Evolutionary conservation across 2,113 vertebrate genomes (phyloP).

Genomic region (Furnarius figulus): DNA sequence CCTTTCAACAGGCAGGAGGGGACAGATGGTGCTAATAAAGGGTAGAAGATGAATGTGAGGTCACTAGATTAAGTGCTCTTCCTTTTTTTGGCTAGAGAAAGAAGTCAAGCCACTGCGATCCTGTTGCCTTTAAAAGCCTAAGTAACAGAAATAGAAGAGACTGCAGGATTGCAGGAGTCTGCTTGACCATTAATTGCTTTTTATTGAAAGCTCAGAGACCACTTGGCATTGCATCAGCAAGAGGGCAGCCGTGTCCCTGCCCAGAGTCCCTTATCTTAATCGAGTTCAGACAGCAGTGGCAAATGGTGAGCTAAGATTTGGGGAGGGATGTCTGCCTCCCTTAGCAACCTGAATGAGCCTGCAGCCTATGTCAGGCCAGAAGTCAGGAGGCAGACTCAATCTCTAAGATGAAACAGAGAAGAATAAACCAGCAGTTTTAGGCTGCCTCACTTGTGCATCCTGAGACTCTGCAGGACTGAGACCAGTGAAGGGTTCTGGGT

Average conservation of each 20-base stretch:
- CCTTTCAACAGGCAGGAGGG: constrained; percentile 4
- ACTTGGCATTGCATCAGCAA: background rate
- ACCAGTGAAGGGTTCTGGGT: background rate
- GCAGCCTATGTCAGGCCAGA: background rate
- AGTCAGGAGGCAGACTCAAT: background rate
- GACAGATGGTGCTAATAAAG: constrained; percentile 16
- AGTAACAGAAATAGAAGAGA: constrained; percentile 37
- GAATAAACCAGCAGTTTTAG: background rate
- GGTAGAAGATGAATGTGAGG: constrained; percentile 10
- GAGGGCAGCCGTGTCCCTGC: background rate
- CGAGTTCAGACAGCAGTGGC: background rate
- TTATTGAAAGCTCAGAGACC: background rate
- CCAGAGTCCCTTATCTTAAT: background rate
- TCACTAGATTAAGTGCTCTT: constrained; percentile 8
- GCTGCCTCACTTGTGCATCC: background rate
- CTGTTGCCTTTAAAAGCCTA: background rate
- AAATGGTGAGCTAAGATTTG: background rate
- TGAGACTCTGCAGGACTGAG: too few relatives aligned
- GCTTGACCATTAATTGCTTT: constrained; percentile 27
- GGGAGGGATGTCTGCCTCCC: background rate
- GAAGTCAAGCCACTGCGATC: background rate
- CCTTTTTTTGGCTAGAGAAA: constrained; percentile 5
- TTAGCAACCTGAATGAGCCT: background rate
- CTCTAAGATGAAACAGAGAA: background rate
- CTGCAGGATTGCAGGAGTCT: constrained; percentile 11